Evolutionary conservation across 2,797 vertebrate species (phyloP), one percentile per base, ranked within the genome.

Genomic region (Rhynchotus rufescens): DNA sequence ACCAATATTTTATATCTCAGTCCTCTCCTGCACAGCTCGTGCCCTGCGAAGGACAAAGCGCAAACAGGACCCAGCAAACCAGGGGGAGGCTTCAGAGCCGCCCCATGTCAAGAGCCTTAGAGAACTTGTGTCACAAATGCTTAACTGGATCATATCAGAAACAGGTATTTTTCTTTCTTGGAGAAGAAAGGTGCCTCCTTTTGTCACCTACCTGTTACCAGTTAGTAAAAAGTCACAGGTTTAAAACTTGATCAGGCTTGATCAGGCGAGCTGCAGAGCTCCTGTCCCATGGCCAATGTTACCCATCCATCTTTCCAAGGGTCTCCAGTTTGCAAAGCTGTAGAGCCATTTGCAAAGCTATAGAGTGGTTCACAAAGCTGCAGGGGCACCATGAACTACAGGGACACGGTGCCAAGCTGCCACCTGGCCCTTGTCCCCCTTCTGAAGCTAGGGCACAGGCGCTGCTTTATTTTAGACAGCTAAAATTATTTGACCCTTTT

Each of bases 131-230:
- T 74, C 92, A 71, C 81, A 87, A 96, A 80, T 90, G 86, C 85
- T 89, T 84, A 36, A 26, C 54, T 85, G 76, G 44, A 89, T 94
- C 87, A 65, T 86, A 60, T 75, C 36, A 92, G 94, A 95, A 94
- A 80, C 49, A 49, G 86, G 42, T 95, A 32, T 75, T 96, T 95
- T 92, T 89, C 90, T 97, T 94, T 96, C 79, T 77, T 60, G 73
- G 92, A 86, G 91, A 94, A 94, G 88, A 93, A 95, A 86, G 92
- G 57, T 80, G 77, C 84, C 88, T 94, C 84, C 11, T 95, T 96
- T 90, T 76, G 65, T 67, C 26, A 49, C 69, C 30, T 15, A 1
- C 88, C 82, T 69, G 38, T 84, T 81, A 77, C n/a, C 28, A 78
- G 85, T 56, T 72, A 80, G 34, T 93, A 49, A 79, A 85, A 42